These are phyloP conservation scores for Plagodis pulveraria DNA, from an alignment of 2,888 invertebrate genomes.

Conservation along the genomic window DNA sequence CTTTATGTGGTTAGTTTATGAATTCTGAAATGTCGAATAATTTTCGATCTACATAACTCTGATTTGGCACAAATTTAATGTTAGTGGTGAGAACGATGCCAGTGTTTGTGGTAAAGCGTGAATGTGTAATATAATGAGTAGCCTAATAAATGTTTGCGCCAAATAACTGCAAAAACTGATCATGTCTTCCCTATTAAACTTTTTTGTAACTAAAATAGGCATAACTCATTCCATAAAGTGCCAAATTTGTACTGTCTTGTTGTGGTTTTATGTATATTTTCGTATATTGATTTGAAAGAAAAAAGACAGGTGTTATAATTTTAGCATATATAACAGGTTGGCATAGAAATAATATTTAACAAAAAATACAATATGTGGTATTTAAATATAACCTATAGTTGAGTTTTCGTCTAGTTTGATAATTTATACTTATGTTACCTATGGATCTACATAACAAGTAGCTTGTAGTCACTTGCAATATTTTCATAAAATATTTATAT, in stretches of 20 bases:
- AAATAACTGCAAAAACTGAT: conserved; percentile 63
- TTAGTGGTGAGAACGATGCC: conserved; percentile 29
- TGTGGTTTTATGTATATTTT: too few relatives aligned
- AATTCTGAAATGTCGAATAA: conserved; percentile 32
- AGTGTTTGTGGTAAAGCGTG: conserved; percentile 36
- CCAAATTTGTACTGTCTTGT: conserved; percentile 21
- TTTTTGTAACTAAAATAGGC: conserved; percentile 45
- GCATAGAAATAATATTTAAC: too few relatives aligned
- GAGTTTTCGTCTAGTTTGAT: too few relatives aligned
- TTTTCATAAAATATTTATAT: too few relatives aligned
- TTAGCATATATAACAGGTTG: too few relatives aligned
- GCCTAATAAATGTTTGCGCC: conserved; percentile 52
- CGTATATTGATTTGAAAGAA: too few relatives aligned
- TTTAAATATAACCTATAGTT: too few relatives aligned
- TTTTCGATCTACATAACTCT: conserved; percentile 28
- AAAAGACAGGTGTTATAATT: too few relatives aligned
- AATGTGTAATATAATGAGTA: conserved; percentile 39
- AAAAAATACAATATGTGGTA: too few relatives aligned
- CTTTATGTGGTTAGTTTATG: conserved; percentile 51
- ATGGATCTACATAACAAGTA: too few relatives aligned
- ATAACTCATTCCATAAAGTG: conserved; percentile 32
- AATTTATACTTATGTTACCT: too few relatives aligned
- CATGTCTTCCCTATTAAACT: conserved; percentile 75
- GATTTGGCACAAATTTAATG: conserved; percentile 32
- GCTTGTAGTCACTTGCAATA: too few relatives aligned